Evolutionary conservation across 2,888 invertebrate species (phyloP).

Genomic region (Philereme transversata): DNA sequence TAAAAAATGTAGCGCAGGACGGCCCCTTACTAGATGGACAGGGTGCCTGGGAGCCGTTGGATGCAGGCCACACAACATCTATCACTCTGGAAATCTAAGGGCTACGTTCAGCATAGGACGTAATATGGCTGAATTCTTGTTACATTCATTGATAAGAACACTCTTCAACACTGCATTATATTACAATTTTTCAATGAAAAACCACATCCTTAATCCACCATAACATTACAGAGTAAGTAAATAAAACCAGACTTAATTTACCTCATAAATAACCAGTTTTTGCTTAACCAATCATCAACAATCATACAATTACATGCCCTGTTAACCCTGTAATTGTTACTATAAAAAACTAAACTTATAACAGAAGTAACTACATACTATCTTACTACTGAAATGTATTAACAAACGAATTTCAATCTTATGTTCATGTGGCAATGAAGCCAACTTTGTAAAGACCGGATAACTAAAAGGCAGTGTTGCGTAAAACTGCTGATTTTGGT

Average conservation of each 20-base stretch:
- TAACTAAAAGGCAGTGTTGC: slow-evolving; percentile 42
- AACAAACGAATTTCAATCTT: background rate
- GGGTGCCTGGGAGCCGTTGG: too few species aligned
- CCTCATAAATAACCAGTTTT: slow-evolving; percentile 43
- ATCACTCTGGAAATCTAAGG: too few species aligned
- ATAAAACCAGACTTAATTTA: slow-evolving; percentile 21
- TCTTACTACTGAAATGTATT: background rate
- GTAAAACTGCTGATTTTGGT: slow-evolving; percentile 57
- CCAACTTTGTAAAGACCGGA: background rate
- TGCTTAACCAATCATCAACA: slow-evolving; percentile 56
- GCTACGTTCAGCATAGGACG: too few species aligned
- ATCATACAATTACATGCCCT: slow-evolving; percentile 67
- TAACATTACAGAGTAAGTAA: background rate
- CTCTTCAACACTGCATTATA: too few species aligned
- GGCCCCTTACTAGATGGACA: too few species aligned
- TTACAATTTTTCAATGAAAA: too few species aligned
- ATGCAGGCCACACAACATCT: too few species aligned
- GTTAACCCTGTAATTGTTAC: slow-evolving; percentile 60
- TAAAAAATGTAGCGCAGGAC: too few species aligned
- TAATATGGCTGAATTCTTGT: too few species aligned
- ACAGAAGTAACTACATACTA: slow-evolving; percentile 11
- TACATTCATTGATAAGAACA: too few species aligned
- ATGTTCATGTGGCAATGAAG: background rate
- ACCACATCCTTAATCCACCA: too few species aligned
- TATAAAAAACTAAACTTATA: slow-evolving; percentile 50